Evolutionary conservation across 2,113 vertebrate species (phyloP).

Genomic region (Pterocles gutturalis): DNA sequence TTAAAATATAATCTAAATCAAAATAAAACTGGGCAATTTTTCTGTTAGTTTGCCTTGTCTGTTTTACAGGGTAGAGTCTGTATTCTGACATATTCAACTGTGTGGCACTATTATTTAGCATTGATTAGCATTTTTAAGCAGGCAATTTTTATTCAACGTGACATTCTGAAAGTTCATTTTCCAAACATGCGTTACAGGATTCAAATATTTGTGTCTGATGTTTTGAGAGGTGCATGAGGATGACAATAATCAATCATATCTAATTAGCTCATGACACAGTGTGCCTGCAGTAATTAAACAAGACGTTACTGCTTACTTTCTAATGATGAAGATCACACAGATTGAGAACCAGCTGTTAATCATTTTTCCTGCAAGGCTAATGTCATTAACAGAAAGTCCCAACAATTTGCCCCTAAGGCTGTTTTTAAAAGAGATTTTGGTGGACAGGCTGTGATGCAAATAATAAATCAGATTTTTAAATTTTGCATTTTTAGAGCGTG

Average conservation of each 20-base stretch:
- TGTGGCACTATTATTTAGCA: neutral
- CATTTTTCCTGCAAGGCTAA: conserved; percentile 43
- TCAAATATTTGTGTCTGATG: conserved; percentile 43
- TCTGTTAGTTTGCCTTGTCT: neutral
- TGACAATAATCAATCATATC: conserved; percentile 67
- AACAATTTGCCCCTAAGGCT: neutral
- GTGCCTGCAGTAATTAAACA: conserved; percentile 63
- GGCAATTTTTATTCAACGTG: neutral
- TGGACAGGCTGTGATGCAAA: neutral
- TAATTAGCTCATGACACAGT: conserved; percentile 61
- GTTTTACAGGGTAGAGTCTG: neutral
- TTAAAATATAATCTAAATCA: neutral
- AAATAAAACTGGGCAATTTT: neutral
- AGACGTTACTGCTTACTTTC: conserved; percentile 59
- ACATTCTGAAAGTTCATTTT: conserved; percentile 19
- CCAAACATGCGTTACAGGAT: neutral
- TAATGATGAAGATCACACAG: conserved; percentile 56
- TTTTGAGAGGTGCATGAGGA: conserved; percentile 29
- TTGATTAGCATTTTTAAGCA: neutral
- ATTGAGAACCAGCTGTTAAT: conserved; percentile 60
- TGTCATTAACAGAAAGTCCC: conserved; percentile 31
- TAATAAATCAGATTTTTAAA: neutral
- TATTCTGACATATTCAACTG: neutral
- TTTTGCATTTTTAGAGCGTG: neutral
- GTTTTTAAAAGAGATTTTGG: conserved; percentile 12